Evolutionary conservation across 1,140 invertebrate genomes (phyloP), one percentile per base, ranked within the genome.

Genomic region (Listronotus bonariensis): DNA sequence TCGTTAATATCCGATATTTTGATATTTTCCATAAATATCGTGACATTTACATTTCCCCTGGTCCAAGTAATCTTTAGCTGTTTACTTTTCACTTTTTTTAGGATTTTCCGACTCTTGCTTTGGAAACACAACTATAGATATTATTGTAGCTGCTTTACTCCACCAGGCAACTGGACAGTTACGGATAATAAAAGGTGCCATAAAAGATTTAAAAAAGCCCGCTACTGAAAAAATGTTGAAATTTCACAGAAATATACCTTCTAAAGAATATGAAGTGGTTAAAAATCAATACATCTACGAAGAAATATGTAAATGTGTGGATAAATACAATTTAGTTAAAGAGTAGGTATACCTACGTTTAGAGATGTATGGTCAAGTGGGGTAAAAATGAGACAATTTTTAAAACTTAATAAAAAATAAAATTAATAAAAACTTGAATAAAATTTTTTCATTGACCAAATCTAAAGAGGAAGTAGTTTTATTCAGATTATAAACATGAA

Each of bases 301-400:
- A 8, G 46, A 49, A 18, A 49, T 49, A 49, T 49, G 46, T 31
- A n/a, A 20, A 31, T 49, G 46, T n/a, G 18, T 49, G 1, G 46
- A 49, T n/a, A 49, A 17, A 49, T 49, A 49, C 18, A 49, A 49
- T 20, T 49, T 49, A n/a, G 18, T 49, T 2, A 49, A 49, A 31
- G 46, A 49, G 46, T 49, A 31, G n/a, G 43, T 46, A 18, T 15
- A 15, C n/a, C n/a, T n/a, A n/a, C n/a, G n/a, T n/a, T n/a, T n/a
- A n/a, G n/a, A n/a, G n/a, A n/a, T n/a, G n/a, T n/a, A n/a, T n/a
- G n/a, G n/a, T n/a, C n/a, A n/a, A n/a, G n/a, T n/a, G n/a, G n/a
- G n/a, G n/a, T n/a, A n/a, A n/a, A n/a, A n/a, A n/a, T n/a, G n/a
- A n/a, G n/a, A n/a, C n/a, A n/a, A n/a, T n/a, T n/a, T n/a, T n/a